Conservation (phyloP, 1,140 invertebrate species). For the Drosophila kanapiae region DNA sequence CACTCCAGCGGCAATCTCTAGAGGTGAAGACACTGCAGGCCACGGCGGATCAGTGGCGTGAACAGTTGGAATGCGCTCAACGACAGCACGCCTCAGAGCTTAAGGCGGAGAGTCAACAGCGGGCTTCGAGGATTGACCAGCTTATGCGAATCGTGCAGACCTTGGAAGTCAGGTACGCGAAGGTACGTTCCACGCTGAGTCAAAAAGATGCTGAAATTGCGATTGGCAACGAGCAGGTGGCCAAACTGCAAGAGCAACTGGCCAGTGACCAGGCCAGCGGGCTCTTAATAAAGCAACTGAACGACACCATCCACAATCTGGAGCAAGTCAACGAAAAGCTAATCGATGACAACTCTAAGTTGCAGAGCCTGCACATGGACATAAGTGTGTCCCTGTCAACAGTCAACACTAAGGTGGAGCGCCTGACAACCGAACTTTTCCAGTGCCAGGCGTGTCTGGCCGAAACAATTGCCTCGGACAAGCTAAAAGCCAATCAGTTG, state of each 20-base stretch:
- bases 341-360: constrained; percentile 24
- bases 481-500: neutral
- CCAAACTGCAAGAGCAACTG: constrained; percentile 4
- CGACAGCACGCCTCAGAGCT: neutral
- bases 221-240: neutral
- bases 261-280: neutral
- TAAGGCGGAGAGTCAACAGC: neutral
- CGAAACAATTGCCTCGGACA: neutral
- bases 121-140: neutral
- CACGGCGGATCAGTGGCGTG: neutral
- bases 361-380: constrained; percentile 13
- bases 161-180: neutral
- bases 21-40: neutral
- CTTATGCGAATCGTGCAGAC: neutral
- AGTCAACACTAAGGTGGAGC: neutral
- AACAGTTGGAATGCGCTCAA: neutral
- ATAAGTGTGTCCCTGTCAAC: neutral
- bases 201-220: neutral
- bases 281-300: constrained; percentile 13
- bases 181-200: neutral
- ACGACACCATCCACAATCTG: constrained; percentile 35
- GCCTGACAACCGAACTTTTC: neutral
- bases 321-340: constrained; percentile 55
- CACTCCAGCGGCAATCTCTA: neutral
- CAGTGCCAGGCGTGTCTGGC: neutral